phyloP scores from a whole-genome alignment of 1,140 invertebrate species.

The Bombus affinis region DNA sequence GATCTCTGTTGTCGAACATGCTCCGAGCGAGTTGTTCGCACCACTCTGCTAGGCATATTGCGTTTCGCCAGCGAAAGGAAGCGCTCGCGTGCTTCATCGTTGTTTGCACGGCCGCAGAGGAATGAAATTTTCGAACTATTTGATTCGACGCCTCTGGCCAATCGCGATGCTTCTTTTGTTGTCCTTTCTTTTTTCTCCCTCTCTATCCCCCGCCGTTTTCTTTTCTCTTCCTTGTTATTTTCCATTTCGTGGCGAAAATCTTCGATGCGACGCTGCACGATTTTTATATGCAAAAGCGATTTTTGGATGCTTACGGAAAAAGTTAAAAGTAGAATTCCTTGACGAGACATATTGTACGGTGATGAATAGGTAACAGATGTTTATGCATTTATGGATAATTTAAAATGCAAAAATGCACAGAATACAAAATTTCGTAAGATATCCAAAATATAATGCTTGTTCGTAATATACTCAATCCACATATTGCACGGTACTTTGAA shows the following conservation, averaged over 20 bases:
- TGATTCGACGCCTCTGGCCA: neutral
- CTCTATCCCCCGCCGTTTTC: accelerated
- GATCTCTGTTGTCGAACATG: slow-evolving; percentile 33
- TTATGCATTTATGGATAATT: too few species aligned
- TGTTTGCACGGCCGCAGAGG: slow-evolving; percentile 41
- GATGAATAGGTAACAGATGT: too few species aligned
- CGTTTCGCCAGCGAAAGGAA: slow-evolving; percentile 43
- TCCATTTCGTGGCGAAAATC: neutral
- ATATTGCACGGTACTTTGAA: too few species aligned
- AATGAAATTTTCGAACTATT: slow-evolving; percentile 50
- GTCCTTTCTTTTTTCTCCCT: neutral
- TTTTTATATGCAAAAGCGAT: too few species aligned
- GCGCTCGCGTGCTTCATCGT: neutral
- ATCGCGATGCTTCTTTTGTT: neutral
- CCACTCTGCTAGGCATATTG: slow-evolving; percentile 42
- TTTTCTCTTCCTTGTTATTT: neutral
- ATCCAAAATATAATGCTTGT: too few species aligned
- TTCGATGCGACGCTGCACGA: too few species aligned
- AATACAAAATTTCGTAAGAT: too few species aligned
- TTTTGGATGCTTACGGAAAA: too few species aligned
- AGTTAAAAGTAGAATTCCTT: too few species aligned
- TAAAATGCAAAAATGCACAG: too few species aligned
- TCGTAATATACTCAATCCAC: too few species aligned
- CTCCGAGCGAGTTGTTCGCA: slow-evolving; percentile 38
- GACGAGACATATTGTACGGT: too few species aligned